Base-by-base conservation (phyloP, 2,888 invertebrate genomes). In the Athetis lepigone region DNA sequence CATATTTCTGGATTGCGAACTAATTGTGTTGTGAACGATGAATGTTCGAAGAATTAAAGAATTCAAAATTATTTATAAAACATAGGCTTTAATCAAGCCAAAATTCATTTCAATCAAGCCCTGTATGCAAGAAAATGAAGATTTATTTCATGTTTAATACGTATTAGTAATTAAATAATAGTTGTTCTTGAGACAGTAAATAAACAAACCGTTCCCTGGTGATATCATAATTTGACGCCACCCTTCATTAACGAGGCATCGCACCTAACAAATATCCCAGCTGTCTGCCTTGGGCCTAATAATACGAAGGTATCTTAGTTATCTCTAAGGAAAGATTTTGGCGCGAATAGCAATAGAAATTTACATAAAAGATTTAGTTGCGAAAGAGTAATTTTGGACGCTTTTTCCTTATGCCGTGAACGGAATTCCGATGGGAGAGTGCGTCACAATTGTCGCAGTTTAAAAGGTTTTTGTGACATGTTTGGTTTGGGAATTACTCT, bases 281-380 rank as follows among this genome's bases (percentile, higher is more conserved):
- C 33, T 11, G 33, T 33, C 13, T 33, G 33, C 11, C 33, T 33
- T 33, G 13, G 13, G 33, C 33, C 11, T 58, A 59, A 50, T 50
- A 40, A 59, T 43, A 39, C 64, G 42, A 47, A 63, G 58, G 65
- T 73, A 73, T 70, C 68, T 39, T 42, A 65, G 69, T 46, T 52
- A 57, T 71, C 77, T 70, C 74, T 6, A 4, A 67, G 74, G 79
- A 59, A 71, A 67, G 70, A 79, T 79, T 73, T 79, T 71, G 76
- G 76, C 65, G 69, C 45, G 70, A 74, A 74, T 63, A 62, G 66
- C 74, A 71, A 79, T 79, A 74, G 71, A 59, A 79, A 79, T 79
- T 79, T 79, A 79, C 79, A 79, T 79, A 79, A 79, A 74, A 79
- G 76, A 76, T 79, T 78, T 76, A 78, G 73, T 68, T 70, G 45